Conservation (phyloP, 2,888 invertebrate genomes). For the Drosophila affinis region DNA sequence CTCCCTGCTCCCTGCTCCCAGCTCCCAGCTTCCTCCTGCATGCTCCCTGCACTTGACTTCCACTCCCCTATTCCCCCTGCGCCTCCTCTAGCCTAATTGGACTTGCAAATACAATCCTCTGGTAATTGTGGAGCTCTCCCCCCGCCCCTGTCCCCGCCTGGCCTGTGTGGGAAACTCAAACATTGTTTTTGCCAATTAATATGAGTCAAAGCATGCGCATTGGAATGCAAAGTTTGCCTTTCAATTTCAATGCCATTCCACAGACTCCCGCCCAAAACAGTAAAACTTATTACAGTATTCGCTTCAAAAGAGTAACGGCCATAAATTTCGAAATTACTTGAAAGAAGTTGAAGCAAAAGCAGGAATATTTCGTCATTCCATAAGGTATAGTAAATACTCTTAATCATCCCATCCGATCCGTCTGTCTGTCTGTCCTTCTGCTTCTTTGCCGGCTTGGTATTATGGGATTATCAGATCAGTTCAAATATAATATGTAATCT, state of each 20-base stretch:
- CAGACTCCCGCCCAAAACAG: background rate
- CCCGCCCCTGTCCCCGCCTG: background rate
- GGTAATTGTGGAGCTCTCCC: constrained; percentile 23
- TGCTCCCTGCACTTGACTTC: constrained; percentile 15
- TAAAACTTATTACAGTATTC: background rate
- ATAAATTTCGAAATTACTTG: background rate
- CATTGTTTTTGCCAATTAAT: constrained; percentile 13
- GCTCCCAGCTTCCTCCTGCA: constrained; percentile 17
- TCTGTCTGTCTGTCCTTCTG: too few species aligned
- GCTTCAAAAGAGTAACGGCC: background rate
- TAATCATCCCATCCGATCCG: too few species aligned
- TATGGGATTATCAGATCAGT: too few species aligned
- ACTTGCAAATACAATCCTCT: constrained; percentile 31
- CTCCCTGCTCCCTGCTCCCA: constrained; percentile 13
- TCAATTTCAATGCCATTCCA: background rate
- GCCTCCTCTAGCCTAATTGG: constrained; percentile 14
- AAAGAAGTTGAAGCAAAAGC: background rate
- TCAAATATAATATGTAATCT: too few species aligned
- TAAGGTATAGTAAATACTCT: too few species aligned
- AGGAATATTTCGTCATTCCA: too few species aligned
- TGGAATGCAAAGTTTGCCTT: constrained; percentile 12
- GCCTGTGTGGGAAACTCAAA: constrained; percentile 33
- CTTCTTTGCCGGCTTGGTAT: too few species aligned
- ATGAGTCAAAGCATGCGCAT: constrained; percentile 6
- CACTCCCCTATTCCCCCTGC: constrained; percentile 9